Evolutionary conservation across 2,888 invertebrate genomes (phyloP).

Genomic region (Ligdia adustata): DNA sequence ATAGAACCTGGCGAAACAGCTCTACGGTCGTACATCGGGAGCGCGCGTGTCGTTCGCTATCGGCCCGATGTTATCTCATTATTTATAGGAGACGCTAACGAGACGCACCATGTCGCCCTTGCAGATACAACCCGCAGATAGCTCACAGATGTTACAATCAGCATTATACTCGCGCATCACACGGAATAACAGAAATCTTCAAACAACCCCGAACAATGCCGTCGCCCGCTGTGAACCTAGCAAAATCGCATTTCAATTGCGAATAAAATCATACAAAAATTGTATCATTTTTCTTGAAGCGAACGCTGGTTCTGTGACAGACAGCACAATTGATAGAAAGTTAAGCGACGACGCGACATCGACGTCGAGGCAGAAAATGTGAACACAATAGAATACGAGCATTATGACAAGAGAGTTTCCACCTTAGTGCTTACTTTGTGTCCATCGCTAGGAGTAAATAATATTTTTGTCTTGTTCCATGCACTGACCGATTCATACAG

Average conservation of each 20-base stretch:
- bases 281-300: slow-evolving; percentile 43
- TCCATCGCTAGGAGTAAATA: slow-evolving; percentile 23
- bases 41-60: slow-evolving; percentile 25
- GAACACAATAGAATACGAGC: slow-evolving; percentile 61
- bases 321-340: slow-evolving; percentile 66
- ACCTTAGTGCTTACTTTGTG: slow-evolving; percentile 31
- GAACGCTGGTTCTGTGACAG: slow-evolving; percentile 53
- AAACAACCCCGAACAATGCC: slow-evolving; percentile 32
- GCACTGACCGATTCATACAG: slow-evolving; percentile 50
- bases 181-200: not conserved
- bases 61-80: slow-evolving; percentile 62
- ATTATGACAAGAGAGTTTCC: slow-evolving; percentile 61
- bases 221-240: slow-evolving; percentile 28
- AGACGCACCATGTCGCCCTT: slow-evolving; percentile 53
- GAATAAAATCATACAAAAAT: slow-evolving; percentile 42
- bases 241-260: slow-evolving; percentile 25
- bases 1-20: not conserved
- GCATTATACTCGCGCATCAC: not conserved
- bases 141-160: slow-evolving; percentile 37
- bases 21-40: slow-evolving; percentile 18
- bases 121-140: slow-evolving; percentile 51
- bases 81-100: slow-evolving; percentile 71
- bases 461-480: slow-evolving; percentile 61
- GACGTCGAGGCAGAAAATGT: slow-evolving; percentile 52
- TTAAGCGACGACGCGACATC: slow-evolving; percentile 48